Base-by-base conservation (phyloP, 2,113 vertebrate species). In the Pholis gunnellus region DNA sequence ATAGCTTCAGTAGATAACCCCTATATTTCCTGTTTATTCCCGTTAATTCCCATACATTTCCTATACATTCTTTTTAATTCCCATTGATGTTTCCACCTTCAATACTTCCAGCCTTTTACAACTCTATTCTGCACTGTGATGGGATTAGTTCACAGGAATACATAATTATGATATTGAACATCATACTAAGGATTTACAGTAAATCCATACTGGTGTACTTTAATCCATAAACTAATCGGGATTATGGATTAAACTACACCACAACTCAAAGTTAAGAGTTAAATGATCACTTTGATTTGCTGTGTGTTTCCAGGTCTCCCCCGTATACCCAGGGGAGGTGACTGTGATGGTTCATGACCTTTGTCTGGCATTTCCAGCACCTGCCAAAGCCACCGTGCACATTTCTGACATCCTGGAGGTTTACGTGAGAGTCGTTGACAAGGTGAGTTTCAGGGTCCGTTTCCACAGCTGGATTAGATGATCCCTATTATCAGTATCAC, bases 331-430 rank as follows among this genome's bases (percentile, higher is more conserved):
- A 9, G 95, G 95, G 4, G 61, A 83, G 34, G 90, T 97, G n/a
- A 95, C 96, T 22, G 84, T 99, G 82, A 96, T 97, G 95, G 94
- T 99, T 87, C 97, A 99, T 11, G 98, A 99, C 91, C 92, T 99
- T 79, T 99, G 98, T 82, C 91, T 99, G 78, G 92, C 96, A 38
- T 98, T 97, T 87, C 96, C 96, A 1, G 88, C 94, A 2, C 96
- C 97, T 0, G 97, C 97, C 13, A 95, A 91, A 79, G 96, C 96
- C 60, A 84, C 92, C 0, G 90, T 99, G 0, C 90, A 95, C 3
- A 94, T 99, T 3, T 98, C 97, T 0, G 96, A 98, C 93, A 97
- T 98, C 80, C 94, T 96, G 87, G 97, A 97, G 56, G 92, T 99
- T 57, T 97, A 96, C 17, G 92, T 99, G 50, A 95, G 96, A 20